Evolutionary conservation across 2,797 vertebrate species (phyloP), one percentile per base, ranked within the genome.

Genomic region (Sebastes itinus): DNA sequence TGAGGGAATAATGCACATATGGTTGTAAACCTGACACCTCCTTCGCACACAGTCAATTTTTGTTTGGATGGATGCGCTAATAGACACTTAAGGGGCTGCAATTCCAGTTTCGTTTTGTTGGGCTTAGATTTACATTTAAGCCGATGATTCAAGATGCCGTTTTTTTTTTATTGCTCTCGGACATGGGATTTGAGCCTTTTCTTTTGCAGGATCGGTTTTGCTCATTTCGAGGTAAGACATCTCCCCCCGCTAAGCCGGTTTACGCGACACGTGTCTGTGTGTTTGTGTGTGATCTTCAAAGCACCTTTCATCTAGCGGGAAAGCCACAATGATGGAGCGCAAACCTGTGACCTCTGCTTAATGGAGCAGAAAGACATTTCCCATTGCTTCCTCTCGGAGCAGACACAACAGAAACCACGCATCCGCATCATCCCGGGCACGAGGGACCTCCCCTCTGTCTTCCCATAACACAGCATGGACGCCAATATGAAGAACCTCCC

Each of bases 341-440:
- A 75, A 84, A 86, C 80, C 91, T 77, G 77, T 93, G 92, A 93
- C 92, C 92, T 89, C 84, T 91, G 91, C 84, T 70, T 93, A 94
- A 94, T 92, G 92, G 92, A 93, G 88, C 91, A 35, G 87, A 90
- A 83, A 92, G 90, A 93, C 89, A 82, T 92, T 87, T 94, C 83
- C 89, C 88, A 76, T 85, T 10, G 74, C 85, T 84, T 92, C 87
- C 80, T 79, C 83, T 1, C 1, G 5, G 11, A 61, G 82, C 79
- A 83, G 89, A 91, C 90, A 81, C 92, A 90, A 91, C 87, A 90
- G 84, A 87, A 60, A 84, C 58, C 78, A 68, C 74, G 59, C 84
- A 62, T 73, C 70, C 61, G 27, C 81, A n/a, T 70, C 78, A 54
- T 18, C 42, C 52, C 46, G 4, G 75, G 72, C 74, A 77, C 35